Conservation (phyloP, 2,113 vertebrate genomes). For the Labeo rohita region DNA sequence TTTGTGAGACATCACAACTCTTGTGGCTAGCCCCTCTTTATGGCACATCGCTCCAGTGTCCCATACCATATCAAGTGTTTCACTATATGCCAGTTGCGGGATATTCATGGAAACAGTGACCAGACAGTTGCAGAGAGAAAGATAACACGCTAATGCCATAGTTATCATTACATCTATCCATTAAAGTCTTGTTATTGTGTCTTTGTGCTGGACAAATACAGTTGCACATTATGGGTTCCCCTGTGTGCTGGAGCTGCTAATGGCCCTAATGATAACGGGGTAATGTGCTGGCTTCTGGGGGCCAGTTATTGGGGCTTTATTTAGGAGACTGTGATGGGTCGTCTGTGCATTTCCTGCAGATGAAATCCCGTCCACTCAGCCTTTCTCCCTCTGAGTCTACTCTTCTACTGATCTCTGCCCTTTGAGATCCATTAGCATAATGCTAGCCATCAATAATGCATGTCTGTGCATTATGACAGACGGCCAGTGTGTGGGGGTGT, state of each 20-base stretch:
- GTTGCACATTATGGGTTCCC: slow-evolving; percentile 38
- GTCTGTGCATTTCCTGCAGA: slow-evolving; percentile 45
- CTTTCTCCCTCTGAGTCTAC: slow-evolving; percentile 6
- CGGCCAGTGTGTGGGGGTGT: slow-evolving; percentile 45
- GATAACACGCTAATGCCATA: slow-evolving; percentile 21
- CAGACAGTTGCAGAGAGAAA: neutral
- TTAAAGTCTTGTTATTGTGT: neutral
- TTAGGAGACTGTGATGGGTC: neutral
- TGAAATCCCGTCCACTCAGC: slow-evolving; percentile 30
- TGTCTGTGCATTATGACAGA: slow-evolving; percentile 75
- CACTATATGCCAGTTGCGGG: neutral
- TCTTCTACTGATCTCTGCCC: slow-evolving; percentile 55
- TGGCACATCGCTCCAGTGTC: neutral
- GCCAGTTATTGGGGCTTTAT: slow-evolving; percentile 19
- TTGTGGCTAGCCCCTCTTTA: neutral
- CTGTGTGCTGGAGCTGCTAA: slow-evolving; percentile 49
- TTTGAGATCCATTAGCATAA: slow-evolving; percentile 80
- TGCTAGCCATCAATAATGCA: slow-evolving; percentile 82
- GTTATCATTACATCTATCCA: slow-evolving; percentile 5
- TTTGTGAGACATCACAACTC: neutral
- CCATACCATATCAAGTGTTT: slow-evolving; percentile 4
- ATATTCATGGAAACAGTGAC: neutral
- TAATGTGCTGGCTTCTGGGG: slow-evolving; percentile 36
- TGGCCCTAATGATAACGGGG: slow-evolving; percentile 50
- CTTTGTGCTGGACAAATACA: slow-evolving; percentile 24